Conservation (phyloP, 2,888 invertebrate genomes). For the Sphaerophoria rueppellii region DNA sequence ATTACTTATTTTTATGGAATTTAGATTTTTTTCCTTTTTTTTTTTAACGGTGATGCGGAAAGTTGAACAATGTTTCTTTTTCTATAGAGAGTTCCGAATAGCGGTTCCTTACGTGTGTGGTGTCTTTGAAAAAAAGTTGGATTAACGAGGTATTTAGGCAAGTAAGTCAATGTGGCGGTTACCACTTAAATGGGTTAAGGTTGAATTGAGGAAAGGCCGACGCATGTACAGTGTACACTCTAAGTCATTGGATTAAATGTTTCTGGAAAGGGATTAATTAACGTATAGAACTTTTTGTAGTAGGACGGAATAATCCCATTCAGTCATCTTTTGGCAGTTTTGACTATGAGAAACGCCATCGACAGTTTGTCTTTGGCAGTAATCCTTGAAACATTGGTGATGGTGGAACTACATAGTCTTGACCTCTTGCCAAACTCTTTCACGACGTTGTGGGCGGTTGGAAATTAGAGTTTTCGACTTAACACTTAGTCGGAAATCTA, state of each 20-base stretch:
- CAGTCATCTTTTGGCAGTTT: no score
- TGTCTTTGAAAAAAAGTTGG: conserved; percentile 25
- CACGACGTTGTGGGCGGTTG: no score
- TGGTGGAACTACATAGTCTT: no score
- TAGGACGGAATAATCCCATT: no score
- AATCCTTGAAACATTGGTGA: no score
- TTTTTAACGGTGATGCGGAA: conserved; percentile 18
- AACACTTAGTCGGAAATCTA: no score
- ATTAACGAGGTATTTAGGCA: conserved; percentile 10
- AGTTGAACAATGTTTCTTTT: conserved; percentile 5
- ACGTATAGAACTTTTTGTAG: no score
- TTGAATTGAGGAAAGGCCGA: conserved; percentile 2
- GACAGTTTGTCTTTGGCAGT: no score
- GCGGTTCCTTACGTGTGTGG: neutral
- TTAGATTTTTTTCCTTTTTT: neutral
- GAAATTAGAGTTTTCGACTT: no score
- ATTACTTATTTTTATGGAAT: conserved; percentile 18
- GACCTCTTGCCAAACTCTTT: no score
- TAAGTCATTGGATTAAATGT: neutral
- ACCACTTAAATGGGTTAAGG: conserved; percentile 22
- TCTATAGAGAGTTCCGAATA: conserved; percentile 2
- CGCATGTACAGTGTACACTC: neutral
- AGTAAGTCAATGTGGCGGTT: neutral
- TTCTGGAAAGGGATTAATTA: no score
- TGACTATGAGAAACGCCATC: no score